Percentiles rank a stretch among this genome's conserved stretches.
Evolutionary conservation across 2,113 vertebrate species (phyloP).

Genomic region (Xerus inauris): DNA sequence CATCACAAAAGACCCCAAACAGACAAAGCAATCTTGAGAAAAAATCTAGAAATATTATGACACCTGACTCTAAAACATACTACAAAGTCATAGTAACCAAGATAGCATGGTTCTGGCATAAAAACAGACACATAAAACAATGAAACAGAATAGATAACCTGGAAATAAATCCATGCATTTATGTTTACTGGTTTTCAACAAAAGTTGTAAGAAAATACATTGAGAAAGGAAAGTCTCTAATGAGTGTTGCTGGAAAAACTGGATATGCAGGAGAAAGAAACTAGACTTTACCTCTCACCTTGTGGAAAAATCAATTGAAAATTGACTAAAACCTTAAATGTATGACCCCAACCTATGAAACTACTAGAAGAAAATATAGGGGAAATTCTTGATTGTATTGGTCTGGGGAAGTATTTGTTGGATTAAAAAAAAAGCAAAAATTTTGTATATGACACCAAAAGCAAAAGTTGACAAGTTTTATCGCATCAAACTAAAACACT

Average conservation of each 20-base stretch:
- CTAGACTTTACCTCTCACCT: neutral
- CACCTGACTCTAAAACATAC: neutral
- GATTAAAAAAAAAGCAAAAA: no score
- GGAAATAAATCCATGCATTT: neutral
- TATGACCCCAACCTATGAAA: neutral
- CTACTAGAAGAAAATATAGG: neutral
- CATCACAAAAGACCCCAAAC: neutral
- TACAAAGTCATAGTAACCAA: neutral
- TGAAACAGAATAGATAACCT: neutral
- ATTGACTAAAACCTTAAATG: neutral
- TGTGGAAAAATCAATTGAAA: neutral
- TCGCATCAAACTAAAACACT: neutral
- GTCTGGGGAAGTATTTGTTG: neutral
- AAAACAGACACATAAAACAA: neutral
- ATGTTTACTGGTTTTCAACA: neutral
- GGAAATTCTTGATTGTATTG: neutral
- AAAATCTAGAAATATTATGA: neutral
- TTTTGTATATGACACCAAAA: no score
- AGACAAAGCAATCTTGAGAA: neutral
- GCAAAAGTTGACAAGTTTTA: neutral
- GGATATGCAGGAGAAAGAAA: neutral
- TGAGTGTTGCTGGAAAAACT: neutral
- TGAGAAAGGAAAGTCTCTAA: neutral
- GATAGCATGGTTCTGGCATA: neutral
- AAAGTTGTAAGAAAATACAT: neutral